phyloP scores from a whole-genome alignment of 2,888 invertebrate species.

The Drosophila monieri region DNA sequence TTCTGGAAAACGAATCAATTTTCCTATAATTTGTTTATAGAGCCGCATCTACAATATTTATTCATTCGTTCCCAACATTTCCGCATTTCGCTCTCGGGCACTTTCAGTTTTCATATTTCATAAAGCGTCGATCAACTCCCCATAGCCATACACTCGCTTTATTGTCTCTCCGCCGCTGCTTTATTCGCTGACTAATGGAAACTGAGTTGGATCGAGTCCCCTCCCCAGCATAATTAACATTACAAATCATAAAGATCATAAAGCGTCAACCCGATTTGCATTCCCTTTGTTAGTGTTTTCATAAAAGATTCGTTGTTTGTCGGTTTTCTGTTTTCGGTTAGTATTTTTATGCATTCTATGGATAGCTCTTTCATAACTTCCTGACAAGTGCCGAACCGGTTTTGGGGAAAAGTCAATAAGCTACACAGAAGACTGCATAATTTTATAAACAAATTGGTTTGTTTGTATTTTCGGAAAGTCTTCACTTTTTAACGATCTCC shows the following conservation, averaged over 20 bases:
- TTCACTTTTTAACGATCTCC: constrained; percentile 39
- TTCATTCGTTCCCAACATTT: constrained; percentile 49
- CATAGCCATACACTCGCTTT: constrained; percentile 48
- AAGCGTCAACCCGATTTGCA: constrained; percentile 62
- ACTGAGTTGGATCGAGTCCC: constrained; percentile 1
- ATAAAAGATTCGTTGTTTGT: constrained; percentile 39
- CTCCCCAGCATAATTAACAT: constrained; percentile 69
- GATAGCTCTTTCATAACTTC: constrained; percentile 61
- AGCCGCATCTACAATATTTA: constrained; percentile 22
- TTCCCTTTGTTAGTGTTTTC: constrained; percentile 55
- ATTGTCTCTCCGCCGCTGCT: constrained; percentile 45
- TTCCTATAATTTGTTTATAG: constrained; percentile 54
- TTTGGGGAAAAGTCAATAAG: constrained; percentile 33
- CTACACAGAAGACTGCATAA: constrained; percentile 20
- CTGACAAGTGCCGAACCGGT: constrained; percentile 67
- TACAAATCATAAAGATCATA: constrained; percentile 71
- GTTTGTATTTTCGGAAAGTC: constrained; percentile 6
- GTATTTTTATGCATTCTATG: constrained; percentile 70
- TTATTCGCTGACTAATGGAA: constrained; percentile 69
- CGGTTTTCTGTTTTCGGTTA: constrained; percentile 37
- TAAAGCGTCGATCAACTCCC: constrained; percentile 1
- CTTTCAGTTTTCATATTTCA: constrained; percentile 63
- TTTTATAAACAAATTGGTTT: constrained; percentile 36
- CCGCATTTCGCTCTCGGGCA: constrained; percentile 62
- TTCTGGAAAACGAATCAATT: constrained; percentile 55